Evolutionary conservation across 2,888 invertebrate genomes (phyloP), one percentile per base, ranked within the genome.

Genomic region (Hemithea aestivaria): DNA sequence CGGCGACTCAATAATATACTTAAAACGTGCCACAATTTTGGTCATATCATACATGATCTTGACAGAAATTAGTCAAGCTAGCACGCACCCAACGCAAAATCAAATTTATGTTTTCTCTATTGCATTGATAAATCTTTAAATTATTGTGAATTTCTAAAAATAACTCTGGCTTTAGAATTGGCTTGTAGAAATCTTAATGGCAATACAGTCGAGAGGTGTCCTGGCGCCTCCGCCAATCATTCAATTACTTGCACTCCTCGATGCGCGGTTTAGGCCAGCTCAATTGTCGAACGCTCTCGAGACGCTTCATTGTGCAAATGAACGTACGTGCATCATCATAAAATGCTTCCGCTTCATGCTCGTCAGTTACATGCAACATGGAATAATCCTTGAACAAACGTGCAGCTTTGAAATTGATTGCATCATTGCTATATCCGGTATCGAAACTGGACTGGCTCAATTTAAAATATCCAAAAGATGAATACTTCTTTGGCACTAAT

Each of bases 151-250:
- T n/a, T n/a, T n/a, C n/a, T n/a, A n/a, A n/a, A n/a, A n/a, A n/a
- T n/a, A n/a, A n/a, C n/a, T n/a, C n/a, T n/a, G n/a, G n/a, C n/a
- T n/a, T n/a, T n/a, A n/a, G n/a, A n/a, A n/a, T n/a, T n/a, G n/a
- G n/a, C n/a, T n/a, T n/a, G n/a, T n/a, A n/a, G 9, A 6, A 8
- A 20, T 10, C 22, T 16, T 27, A 24, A 32, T 29, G 33, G 41
- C 36, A 42, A 30, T 36, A 33, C 36, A 33, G 26, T 26, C 11
- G 22, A 74, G 75, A 72, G 77, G 74, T 73, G 72, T 68, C 69
- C 59, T 73, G 81, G 79, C 81, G 79, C 74, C 70, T 69, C 70
- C 45, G 65, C 55, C 75, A 81, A 81, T 81, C 76, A 74, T 78
- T 73, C 78, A 80, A 81, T 81, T 80, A 72, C 62, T 55, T 51